phyloP scores from a whole-genome alignment of 1,140 invertebrate genomes.

The Akabosia matsudoensis region DNA sequence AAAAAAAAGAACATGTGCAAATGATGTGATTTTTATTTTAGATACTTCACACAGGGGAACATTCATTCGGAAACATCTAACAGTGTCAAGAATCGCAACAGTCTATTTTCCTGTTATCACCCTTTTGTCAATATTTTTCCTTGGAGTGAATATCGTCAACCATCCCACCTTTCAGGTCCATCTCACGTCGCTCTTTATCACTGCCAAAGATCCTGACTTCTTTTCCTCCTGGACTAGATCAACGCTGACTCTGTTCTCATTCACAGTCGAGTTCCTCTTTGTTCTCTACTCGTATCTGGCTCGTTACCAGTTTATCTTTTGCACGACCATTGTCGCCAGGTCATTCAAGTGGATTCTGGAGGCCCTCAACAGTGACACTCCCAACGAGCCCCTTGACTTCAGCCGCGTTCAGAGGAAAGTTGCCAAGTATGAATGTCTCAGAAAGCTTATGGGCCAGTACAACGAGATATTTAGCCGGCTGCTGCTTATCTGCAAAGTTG shows the following conservation, averaged over 20 bases:
- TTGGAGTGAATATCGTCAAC: neutral
- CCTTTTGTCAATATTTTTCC: neutral
- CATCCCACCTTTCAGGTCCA: neutral
- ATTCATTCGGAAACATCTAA: too few relatives aligned
- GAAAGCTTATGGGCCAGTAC: neutral
- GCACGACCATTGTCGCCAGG: neutral
- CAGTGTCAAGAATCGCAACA: too few relatives aligned
- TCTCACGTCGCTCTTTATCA: neutral
- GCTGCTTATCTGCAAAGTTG: neutral
- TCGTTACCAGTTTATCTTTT: neutral
- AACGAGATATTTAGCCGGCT: neutral
- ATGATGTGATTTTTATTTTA: too few relatives aligned
- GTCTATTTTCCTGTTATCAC: neutral
- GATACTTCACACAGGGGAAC: too few relatives aligned
- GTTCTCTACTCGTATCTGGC: neutral
- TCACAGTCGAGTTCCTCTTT: neutral
- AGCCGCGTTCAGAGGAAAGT: neutral
- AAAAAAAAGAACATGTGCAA: too few relatives aligned
- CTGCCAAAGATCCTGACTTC: neutral
- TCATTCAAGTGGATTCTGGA: neutral
- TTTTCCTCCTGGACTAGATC: neutral
- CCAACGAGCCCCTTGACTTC: neutral
- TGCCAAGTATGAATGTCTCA: neutral
- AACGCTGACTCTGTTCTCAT: neutral
- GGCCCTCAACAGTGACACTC: neutral